Percentiles rank a stretch among this genome's conserved stretches.
Evolutionary conservation across 1,140 invertebrate species (phyloP).

Genomic region (Atta texana): DNA sequence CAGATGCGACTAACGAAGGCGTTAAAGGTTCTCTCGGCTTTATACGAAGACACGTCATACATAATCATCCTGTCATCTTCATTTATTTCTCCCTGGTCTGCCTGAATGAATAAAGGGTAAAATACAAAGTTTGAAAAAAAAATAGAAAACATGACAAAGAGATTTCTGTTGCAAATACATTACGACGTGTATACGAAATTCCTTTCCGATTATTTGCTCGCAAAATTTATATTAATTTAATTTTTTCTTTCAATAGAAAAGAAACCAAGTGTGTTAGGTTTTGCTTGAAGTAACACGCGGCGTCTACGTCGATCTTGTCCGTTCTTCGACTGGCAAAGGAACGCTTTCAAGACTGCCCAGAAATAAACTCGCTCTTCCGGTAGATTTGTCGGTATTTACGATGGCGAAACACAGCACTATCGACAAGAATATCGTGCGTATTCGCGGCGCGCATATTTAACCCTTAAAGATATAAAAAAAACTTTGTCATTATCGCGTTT

Average conservation of each 20-base stretch:
- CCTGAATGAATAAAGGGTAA: conserved; percentile 11
- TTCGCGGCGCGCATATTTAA: conserved; percentile 37
- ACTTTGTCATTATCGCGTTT: conserved; percentile 5
- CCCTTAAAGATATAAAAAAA: not conserved
- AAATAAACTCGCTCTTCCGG: conserved; percentile 74
- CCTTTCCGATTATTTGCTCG: not conserved
- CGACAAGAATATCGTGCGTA: conserved; percentile 59
- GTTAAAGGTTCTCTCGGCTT: conserved; percentile 7
- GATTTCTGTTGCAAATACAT: not conserved
- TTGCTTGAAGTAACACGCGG: conserved; percentile 26
- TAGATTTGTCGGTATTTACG: conserved; percentile 64
- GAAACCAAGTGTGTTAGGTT: not conserved
- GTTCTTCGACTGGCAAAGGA: conserved; percentile 71
- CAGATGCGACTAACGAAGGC: conserved; percentile 9
- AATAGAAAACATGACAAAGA: not conserved
- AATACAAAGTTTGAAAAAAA: conserved; percentile 1
- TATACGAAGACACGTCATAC: conserved; percentile 10
- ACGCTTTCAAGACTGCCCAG: conserved; percentile 69
- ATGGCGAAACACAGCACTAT: conserved; percentile 48
- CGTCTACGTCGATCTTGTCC: conserved; percentile 58
- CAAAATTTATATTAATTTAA: not conserved
- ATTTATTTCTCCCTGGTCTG: not conserved
- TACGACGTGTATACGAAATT: not conserved
- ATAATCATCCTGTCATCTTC: conserved; percentile 33
- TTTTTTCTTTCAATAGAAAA: not conserved